Evolutionary conservation across 2,797 vertebrate genomes (phyloP).

Genomic region (Clarias laeviceps): DNA sequence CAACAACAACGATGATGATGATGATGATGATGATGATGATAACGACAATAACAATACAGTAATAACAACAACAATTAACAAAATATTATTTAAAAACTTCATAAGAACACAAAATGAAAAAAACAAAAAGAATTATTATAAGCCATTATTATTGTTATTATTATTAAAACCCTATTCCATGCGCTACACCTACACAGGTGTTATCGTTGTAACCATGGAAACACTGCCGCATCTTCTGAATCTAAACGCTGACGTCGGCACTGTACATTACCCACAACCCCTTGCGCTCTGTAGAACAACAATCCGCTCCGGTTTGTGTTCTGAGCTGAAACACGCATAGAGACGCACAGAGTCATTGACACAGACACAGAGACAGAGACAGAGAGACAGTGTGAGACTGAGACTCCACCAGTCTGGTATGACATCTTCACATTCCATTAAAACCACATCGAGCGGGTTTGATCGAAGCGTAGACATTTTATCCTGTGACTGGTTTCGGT

Average conservation of each 20-base stretch:
- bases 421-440: background rate
- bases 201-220: constrained; percentile 33
- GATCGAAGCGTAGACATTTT: background rate
- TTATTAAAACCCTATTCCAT: background rate
- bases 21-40: too few relatives aligned
- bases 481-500: background rate
- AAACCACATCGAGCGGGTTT: background rate
- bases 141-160: too few relatives aligned
- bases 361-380: background rate
- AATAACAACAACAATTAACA: too few relatives aligned
- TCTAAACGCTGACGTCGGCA: constrained; percentile 4
- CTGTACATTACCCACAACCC: constrained; percentile 27
- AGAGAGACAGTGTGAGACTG: background rate
- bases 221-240: constrained; percentile 26
- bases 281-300: constrained; percentile 23
- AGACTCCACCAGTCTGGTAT: background rate
- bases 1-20: too few relatives aligned
- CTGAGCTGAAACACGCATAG: background rate
- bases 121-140: too few relatives aligned
- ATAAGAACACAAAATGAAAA: too few relatives aligned
- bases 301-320: background rate
- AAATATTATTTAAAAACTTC: too few relatives aligned
- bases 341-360: background rate
- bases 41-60: too few relatives aligned
- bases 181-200: background rate